phyloP scores from a whole-genome alignment of 2,888 invertebrate genomes.

The Gisinianus flammeolus region DNA sequence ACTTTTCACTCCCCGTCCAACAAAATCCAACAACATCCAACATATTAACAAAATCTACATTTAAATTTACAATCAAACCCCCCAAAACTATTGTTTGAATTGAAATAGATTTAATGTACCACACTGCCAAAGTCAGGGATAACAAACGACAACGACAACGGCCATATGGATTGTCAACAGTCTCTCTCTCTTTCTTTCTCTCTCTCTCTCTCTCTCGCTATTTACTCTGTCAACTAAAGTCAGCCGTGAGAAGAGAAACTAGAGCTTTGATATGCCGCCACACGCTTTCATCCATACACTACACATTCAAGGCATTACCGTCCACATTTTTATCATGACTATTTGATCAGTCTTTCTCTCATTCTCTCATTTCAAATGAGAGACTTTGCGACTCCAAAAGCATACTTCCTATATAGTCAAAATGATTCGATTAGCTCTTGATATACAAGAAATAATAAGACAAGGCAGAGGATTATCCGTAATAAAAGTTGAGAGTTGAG shows the following conservation, averaged over 20 bases:
- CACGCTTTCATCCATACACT: not conserved
- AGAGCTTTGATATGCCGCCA: not conserved
- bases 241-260: not conserved
- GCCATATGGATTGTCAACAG: not conserved
- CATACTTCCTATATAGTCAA: no score
- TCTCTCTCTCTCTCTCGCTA: not conserved
- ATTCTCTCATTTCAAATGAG: not conserved
- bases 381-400: no score
- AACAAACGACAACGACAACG: slow-evolving; percentile 16
- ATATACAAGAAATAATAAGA: no score
- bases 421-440: no score
- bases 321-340: not conserved
- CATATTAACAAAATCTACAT: slow-evolving; percentile 19
- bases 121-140: slow-evolving; percentile 23
- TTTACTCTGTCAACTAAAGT: not conserved
- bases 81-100: slow-evolving; percentile 11
- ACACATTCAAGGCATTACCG: not conserved
- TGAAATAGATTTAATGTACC: not conserved
- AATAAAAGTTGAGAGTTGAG: no score
- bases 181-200: not conserved
- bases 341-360: not conserved
- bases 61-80: not conserved
- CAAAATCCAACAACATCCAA: no score
- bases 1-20: not conserved
- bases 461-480: no score